Percentiles rank a stretch among this genome's conserved stretches.
These are phyloP conservation scores for Cepaea nemoralis DNA, from an alignment of 1,140 invertebrate genomes.

Conservation along the genomic window DNA sequence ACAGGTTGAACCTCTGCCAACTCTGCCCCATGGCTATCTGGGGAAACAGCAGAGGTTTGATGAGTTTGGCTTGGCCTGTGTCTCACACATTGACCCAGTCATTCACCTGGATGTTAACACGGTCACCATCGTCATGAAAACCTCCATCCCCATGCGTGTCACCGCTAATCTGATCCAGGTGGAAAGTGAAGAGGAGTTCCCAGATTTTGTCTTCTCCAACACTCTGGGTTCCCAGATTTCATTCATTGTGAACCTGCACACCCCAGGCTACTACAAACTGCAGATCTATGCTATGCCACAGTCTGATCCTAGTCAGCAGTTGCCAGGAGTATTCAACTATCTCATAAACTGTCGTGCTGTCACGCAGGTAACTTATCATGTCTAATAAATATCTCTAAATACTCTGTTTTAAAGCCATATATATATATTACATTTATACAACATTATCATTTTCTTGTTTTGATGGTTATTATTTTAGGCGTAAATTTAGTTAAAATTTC, in stretches of 20 bases:
- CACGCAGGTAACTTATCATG: no score
- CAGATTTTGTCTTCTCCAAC: slow-evolving; percentile 69
- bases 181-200: slow-evolving; percentile 60
- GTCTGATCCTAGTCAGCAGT: slow-evolving; percentile 63
- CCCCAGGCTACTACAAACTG: slow-evolving; percentile 69
- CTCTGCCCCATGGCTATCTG: no score
- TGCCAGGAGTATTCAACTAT: slow-evolving; percentile 72
- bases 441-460: no score
- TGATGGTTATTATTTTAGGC: not conserved
- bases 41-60: slow-evolving; percentile 68
- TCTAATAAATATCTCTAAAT: no score
- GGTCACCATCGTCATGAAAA: slow-evolving; percentile 61
- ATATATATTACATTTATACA: no score
- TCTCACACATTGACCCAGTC: slow-evolving; percentile 68
- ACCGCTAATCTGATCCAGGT: slow-evolving; percentile 69
- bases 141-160: slow-evolving; percentile 60
- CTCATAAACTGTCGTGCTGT: no score
- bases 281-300: slow-evolving; percentile 69
- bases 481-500: not conserved
- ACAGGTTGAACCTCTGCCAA: slow-evolving; percentile 60
- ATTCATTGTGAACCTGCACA: slow-evolving; percentile 64
- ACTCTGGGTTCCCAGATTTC: slow-evolving; percentile 55
- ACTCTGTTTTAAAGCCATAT: no score
- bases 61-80: slow-evolving; percentile 62
- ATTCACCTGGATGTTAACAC: no score